phyloP scores from a whole-genome alignment of 2,113 vertebrate species.

The Ageneiosus marmoratus region DNA sequence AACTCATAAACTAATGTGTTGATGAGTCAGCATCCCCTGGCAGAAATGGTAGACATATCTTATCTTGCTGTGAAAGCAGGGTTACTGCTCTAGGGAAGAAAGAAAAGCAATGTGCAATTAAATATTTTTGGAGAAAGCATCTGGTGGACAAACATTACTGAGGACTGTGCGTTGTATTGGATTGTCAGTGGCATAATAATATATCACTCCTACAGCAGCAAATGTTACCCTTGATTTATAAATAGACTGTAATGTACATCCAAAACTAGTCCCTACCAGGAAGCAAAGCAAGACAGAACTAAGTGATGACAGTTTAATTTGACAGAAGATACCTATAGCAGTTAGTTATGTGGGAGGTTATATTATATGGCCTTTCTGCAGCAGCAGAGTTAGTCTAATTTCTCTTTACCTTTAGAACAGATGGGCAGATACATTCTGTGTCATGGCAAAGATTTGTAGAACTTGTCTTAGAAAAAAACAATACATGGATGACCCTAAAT shows the following conservation, averaged over 20 bases:
- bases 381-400: background rate
- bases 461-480: background rate
- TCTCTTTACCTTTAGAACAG: constrained; percentile 1
- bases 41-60: background rate
- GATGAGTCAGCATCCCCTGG: constrained; percentile 10
- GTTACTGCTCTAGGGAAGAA: constrained; percentile 10
- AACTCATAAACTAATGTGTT: background rate
- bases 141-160: background rate
- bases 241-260: constrained; percentile 37
- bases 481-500: background rate
- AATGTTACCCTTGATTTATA: constrained; percentile 33
- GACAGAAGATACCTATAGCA: constrained; percentile 7
- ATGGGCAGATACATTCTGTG: background rate
- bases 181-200: constrained; percentile 12
- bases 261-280: constrained; percentile 18
- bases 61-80: background rate
- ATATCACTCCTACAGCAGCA: background rate
- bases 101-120: constrained; percentile 16
- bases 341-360: constrained; percentile 19
- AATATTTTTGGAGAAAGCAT: background rate
- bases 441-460: background rate
- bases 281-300: constrained; percentile 14
- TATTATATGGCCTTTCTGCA: constrained; percentile 15
- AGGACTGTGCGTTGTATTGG: constrained; percentile 3
- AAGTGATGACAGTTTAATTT: constrained; percentile 33